Percentiles rank a stretch among this genome's conserved stretches.
Evolutionary conservation across 53 echinoderm and acorn worm genomes (phyloP).

Genomic region (Antedon mediterranea): DNA sequence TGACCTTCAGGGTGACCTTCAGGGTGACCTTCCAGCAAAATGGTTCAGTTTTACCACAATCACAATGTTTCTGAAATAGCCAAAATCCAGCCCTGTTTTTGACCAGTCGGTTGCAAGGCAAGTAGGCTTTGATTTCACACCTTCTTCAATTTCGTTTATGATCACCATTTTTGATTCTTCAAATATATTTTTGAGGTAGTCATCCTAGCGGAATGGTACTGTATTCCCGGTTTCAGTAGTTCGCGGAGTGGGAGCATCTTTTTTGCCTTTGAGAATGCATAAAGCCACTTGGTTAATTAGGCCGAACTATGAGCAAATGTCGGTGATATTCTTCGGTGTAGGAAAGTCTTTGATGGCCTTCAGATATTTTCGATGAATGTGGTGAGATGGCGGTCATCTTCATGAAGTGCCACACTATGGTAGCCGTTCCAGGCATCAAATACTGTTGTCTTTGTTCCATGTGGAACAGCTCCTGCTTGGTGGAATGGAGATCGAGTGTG

Average conservation of each 20-base stretch:
- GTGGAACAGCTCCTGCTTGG: no score
- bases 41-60: slow-evolving; percentile 8
- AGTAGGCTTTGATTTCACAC: slow-evolving; percentile 12
- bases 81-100: slow-evolving; percentile 21
- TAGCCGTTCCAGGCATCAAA: no score
- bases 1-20: no score
- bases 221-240: slow-evolving; percentile 20
- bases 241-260: slow-evolving; percentile 26
- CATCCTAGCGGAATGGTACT: slow-evolving; percentile 1
- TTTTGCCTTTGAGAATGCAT: slow-evolving; percentile 8
- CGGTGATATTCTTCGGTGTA: slow-evolving; percentile 25
- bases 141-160: slow-evolving; percentile 15
- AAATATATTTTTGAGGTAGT: not conserved
- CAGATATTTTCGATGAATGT: slow-evolving; percentile 5
- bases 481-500: no score
- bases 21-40: slow-evolving; percentile 35
- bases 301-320: slow-evolving; percentile 16
- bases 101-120: slow-evolving; percentile 25
- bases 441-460: no score
- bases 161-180: slow-evolving; percentile 13
- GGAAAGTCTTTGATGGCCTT: slow-evolving; percentile 20
- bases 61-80: slow-evolving; percentile 29
- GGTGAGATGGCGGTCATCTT: no score
- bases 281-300: slow-evolving; percentile 24
- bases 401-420: not conserved